These are phyloP conservation scores for Carposina sasakii DNA, from an alignment of 1,140 invertebrate species.

Conservation along the genomic window DNA sequence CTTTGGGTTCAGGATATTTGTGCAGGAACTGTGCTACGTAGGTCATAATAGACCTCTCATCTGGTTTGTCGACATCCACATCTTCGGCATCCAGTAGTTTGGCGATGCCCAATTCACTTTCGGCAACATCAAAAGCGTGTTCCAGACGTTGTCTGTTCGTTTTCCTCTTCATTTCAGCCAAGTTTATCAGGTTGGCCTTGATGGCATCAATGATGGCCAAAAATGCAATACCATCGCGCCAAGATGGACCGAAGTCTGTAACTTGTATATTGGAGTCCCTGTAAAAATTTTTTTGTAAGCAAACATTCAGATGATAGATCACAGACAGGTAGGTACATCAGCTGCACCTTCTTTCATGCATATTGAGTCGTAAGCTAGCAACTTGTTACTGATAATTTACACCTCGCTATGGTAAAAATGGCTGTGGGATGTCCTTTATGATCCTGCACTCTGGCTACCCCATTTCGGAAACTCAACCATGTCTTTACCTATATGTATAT, in stretches of 20 bases:
- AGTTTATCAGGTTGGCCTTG: constrained; percentile 92
- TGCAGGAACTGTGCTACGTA: constrained; percentile 99
- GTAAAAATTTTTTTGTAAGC: constrained; percentile 19
- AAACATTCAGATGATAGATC: too few relatives aligned
- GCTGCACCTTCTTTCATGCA: too few relatives aligned
- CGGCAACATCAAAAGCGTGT: constrained; percentile 95
- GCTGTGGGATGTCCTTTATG: too few relatives aligned
- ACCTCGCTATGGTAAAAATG: too few relatives aligned
- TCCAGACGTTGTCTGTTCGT: constrained; percentile 89
- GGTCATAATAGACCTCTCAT: constrained; percentile 99
- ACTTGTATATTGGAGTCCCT: constrained; percentile 92
- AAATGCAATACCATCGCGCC: constrained; percentile 98
- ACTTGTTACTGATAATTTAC: too few relatives aligned
- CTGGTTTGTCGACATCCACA: constrained; percentile 96
- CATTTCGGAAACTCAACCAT: too few relatives aligned
- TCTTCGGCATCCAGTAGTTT: constrained; percentile 95
- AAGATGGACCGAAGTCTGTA: constrained; percentile 95
- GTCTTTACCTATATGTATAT: too few relatives aligned
- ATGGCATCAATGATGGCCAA: constrained; percentile 96
- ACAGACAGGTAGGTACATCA: too few relatives aligned
- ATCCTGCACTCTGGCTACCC: too few relatives aligned
- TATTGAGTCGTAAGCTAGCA: too few relatives aligned
- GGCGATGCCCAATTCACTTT: constrained; percentile 94
- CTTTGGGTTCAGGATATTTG: constrained; percentile 91
- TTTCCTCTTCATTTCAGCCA: constrained; percentile 83